phyloP scores from a whole-genome alignment of 2,113 vertebrate species.

The Centropus unirufus region DNA sequence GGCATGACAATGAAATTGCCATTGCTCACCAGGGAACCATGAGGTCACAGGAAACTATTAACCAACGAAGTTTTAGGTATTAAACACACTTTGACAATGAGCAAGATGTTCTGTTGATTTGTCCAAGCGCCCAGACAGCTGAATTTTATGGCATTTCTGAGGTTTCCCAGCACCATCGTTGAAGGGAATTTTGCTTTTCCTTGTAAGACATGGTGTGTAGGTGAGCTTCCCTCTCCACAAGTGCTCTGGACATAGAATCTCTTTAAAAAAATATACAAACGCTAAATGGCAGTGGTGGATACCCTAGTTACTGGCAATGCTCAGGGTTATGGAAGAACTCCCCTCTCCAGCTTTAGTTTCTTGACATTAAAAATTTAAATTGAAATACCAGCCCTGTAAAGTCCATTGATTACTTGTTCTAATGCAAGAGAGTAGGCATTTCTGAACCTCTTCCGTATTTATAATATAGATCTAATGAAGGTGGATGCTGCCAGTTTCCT shows the following conservation, averaged over 20 bases:
- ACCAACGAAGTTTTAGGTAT: background rate
- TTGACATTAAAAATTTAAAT: constrained; percentile 37
- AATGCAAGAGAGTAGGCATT: constrained; percentile 23
- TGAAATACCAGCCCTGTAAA: constrained; percentile 9
- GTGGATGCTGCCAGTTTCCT: background rate
- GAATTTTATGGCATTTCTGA: background rate
- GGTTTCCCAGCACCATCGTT: background rate
- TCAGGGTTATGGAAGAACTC: background rate
- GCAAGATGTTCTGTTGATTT: background rate
- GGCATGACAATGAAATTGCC: background rate
- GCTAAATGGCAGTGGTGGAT: background rate
- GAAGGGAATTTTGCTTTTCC: background rate
- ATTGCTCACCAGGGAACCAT: background rate
- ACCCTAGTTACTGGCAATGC: background rate
- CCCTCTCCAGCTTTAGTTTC: background rate
- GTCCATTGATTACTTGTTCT: constrained; percentile 8
- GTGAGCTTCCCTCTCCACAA: background rate
- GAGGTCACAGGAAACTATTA: background rate
- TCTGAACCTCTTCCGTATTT: constrained; percentile 15
- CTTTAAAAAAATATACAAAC: background rate
- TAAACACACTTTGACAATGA: background rate
- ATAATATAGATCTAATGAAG: background rate
- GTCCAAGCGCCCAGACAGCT: background rate
- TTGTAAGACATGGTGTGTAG: background rate
- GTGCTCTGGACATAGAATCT: background rate